Evolutionary conservation across 2,113 vertebrate genomes (phyloP), one percentile per base, ranked within the genome.

Genomic region (Gadus macrocephalus): DNA sequence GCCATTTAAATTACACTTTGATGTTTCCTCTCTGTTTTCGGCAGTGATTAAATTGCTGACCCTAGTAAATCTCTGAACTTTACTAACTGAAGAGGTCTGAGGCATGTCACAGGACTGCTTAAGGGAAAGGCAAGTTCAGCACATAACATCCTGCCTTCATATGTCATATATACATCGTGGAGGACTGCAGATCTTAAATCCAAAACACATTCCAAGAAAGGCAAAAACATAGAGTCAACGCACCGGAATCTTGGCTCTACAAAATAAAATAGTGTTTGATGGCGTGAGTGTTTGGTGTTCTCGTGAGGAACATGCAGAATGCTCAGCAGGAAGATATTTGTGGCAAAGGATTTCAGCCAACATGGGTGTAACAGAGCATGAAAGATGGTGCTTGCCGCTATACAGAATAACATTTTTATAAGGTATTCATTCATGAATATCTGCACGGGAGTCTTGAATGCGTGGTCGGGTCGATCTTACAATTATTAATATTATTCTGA

Each of bases 1-100:
- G 80, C 80, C 88, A 90, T 81, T 90, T 88, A 83, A 91, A 92
- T 92, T 91, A 91, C 87, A 92, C 91, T 92, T 92, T 92, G 91
- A 92, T 92, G 90, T 90, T 92, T 90, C 85, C 82, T 86, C 82
- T 90, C 89, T 87, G 86, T 89, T 85, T 89, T 89, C 77, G 80
- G 85, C 83, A 75, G 86, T 86, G 87, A 90, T 88, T 87, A 89
- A 91, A 92, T 87, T 84, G 80, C 85, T 86, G 89, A 88, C 89
- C 90, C 87, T 78, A 86, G 86, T 90, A 91, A 92, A 91, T 78
- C 83, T 79, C 66, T 90, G 91, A 91, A 89, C 90, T 75, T 66
- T 3, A 61, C 86, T 90, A 87, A 90, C 84, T 85, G 83, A 89
- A 85, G 78, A 77, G 85, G 85, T 81, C 89, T 91, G 88, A 72